Evolutionary conservation across 1,140 invertebrate species (phyloP).

Genomic region (Drosophila kepulauana): DNA sequence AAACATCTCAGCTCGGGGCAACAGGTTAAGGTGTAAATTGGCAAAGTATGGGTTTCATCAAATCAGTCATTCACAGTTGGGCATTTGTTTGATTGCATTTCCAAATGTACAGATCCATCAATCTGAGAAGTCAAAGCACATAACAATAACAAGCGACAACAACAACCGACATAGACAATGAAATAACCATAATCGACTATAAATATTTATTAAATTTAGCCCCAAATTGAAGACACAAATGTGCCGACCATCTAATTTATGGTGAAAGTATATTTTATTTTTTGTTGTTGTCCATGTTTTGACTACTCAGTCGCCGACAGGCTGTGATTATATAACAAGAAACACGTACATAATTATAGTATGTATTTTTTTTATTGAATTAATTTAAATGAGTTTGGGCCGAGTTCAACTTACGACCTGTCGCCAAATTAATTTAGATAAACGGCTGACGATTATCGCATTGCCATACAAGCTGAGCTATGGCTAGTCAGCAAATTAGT

Average conservation of each 20-base stretch:
- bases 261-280: constrained; percentile 43
- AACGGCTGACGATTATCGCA: constrained; percentile 46
- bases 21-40: constrained; percentile 42
- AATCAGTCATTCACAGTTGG: constrained; percentile 3
- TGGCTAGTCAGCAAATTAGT: constrained; percentile 47
- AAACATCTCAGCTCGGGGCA: constrained; percentile 25
- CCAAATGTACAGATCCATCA: constrained; percentile 40
- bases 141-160: background rate
- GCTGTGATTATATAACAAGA: constrained; percentile 44
- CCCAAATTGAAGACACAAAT: constrained; percentile 23
- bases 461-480: constrained; percentile 20
- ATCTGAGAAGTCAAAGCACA: constrained; percentile 8
- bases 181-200: constrained; percentile 39
- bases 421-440: constrained; percentile 59
- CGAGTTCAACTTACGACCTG: constrained; percentile 31
- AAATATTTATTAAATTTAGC: constrained; percentile 54
- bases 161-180: background rate
- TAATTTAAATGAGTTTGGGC: constrained; percentile 43
- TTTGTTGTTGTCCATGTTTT: constrained; percentile 15
- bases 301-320: background rate
- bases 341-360: constrained; percentile 38
- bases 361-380: constrained; percentile 44
- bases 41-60: constrained; percentile 19
- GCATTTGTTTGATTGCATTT: constrained; percentile 28
- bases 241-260: constrained; percentile 46